Evolutionary conservation across 92 coral and sea anemone species (phyloP), one percentile per base, ranked within the genome.

Genomic region (Actinernus sp.): DNA sequence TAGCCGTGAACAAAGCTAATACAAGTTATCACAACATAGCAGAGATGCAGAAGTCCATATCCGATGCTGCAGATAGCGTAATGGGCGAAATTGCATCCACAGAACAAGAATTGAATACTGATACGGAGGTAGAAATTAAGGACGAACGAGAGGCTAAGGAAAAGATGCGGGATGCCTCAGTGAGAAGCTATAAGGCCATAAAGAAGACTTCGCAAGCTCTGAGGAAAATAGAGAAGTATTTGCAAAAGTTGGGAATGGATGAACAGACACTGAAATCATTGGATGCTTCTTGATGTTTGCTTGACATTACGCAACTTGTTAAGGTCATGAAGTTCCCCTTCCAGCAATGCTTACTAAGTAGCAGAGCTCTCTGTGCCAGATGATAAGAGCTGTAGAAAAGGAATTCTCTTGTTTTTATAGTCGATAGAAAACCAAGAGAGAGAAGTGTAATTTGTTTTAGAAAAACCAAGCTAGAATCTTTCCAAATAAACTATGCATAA

Each of bases 71-170:
- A 7, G 73, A 63, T 39, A 61, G 63, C 28, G 71, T 90, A 2
- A 43, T 62, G 29, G 64, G 55, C 13, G 92, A 90, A 68, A 31
- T 90, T 32, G 51, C 72, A 2, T 86, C 97, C 1, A 83, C 97
- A 4, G 92, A 86, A 32, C 26, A 55, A 5, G 97, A 86, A 50
- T 54, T 90, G 20, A 69, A 61, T 25, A 65, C 61, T 2, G 92
- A 86, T 54, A 77, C 92, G 0, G 83, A 66, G 12, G 64, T 55
- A 30, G 97, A 90, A 26, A 58, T 86, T 26, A 74, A 86, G 37
- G 97, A 90, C 32, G 97, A 90, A 68, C 33, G 73, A 31, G 84
- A 81, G 34, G 97, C 97, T 8, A 66, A 71, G 6, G 70, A 53
- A 28, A 90, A 87, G 64, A 37, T 90, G 22, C 69, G 57, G 39